Conservation (phyloP, 2,113 vertebrate genomes). For the Pseudopipra pipra region DNA sequence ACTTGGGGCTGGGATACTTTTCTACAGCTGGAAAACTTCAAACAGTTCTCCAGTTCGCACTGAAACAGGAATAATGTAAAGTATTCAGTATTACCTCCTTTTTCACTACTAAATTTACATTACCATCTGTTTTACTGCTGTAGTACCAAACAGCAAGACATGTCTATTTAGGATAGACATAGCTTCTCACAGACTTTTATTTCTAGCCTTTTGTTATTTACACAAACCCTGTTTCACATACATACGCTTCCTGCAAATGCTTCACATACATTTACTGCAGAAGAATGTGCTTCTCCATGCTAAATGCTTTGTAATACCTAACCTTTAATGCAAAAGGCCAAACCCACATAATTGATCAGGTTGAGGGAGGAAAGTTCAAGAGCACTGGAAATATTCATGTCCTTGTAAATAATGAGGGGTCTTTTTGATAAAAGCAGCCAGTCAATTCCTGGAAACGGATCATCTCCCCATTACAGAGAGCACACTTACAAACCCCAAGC, state of each 20-base stretch:
- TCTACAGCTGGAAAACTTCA: neutral
- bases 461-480: fast-evolving
- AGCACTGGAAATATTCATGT: neutral
- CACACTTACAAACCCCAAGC: neutral
- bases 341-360: neutral
- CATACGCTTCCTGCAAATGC: neutral
- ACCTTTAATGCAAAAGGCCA: neutral
- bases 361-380: neutral
- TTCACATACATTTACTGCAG: neutral
- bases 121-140: neutral
- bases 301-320: neutral
- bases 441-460: neutral
- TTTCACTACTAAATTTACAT: neutral
- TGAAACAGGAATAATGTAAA: neutral
- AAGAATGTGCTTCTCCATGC: neutral
- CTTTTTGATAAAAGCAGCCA: neutral
- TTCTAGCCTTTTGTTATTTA: neutral
- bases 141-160: neutral
- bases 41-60: neutral
- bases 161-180: fast-evolving
- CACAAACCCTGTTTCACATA: neutral
- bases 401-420: neutral
- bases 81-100: neutral
- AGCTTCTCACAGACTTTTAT: neutral
- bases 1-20: neutral